Base-by-base conservation (phyloP, 1,140 invertebrate species). In the Lordiphosa stackelbergi region DNA sequence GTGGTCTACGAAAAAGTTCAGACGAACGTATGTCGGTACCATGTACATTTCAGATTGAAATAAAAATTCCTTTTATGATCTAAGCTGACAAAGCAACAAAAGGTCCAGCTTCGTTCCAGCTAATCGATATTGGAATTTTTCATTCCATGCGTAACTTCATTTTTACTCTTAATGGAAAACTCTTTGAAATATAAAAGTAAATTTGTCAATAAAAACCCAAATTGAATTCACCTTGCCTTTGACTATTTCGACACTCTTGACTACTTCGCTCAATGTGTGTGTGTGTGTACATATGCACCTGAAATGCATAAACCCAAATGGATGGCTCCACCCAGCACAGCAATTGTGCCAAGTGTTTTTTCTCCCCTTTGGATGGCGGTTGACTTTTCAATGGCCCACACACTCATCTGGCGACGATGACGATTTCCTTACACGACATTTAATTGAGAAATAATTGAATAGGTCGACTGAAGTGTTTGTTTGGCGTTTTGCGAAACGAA, bases 381-480 rank as follows among this genome's bases (percentile, higher is more conserved):
- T 31, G 28, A 31, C 28, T 31, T 31, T 31, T 31, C 28, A 31
- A 31, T 31, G 28, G 28, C 28, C 28, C 6, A 4, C 12, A 34
- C 28, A 34, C 34, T 10, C 31, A 28, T 19, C 19, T 35, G 43
- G 10, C 49, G 53, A 62, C 35, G 68, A 64, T 63, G 73, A 61
- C 53, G 75, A 68, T 60, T 81, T 83, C 75, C 75, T 83, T 81
- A 69, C 59, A 71, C 75, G 77, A 66, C 77, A 81, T 81, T 81
- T 81, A 81, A 81, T 81, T 81, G 78, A 81, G 77, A 77, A 81
- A 81, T 81, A 81, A 81, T 81, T 83, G 77, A 83, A 81, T 83
- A 83, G 75, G 75, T 81, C 77, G 75, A 64, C 72, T 83, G 71
- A 83, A 81, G 75, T 81, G 75, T 83, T 81, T 81, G 77, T 81